Conservation (phyloP, 37 sponge, comb jelly and placozoan species). For the Spongilla lacustris region DNA sequence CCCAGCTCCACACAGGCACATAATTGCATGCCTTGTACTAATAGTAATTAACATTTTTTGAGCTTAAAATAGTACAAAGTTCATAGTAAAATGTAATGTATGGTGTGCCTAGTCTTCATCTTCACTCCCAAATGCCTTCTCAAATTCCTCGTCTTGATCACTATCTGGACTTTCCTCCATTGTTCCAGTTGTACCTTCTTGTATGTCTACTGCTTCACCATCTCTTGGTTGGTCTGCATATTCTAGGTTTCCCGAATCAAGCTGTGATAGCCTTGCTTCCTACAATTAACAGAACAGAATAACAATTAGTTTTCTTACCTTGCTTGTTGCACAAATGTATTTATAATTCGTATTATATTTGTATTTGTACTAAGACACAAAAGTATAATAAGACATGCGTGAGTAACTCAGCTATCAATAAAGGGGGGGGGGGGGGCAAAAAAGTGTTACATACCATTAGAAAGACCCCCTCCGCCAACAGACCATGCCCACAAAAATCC, state of each 20-base stretch:
- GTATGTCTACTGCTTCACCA: constrained; percentile 11
- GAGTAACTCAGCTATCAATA: too few relatives aligned
- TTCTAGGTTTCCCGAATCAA: constrained; percentile 69
- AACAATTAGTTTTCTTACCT: background rate
- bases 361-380: too few relatives aligned
- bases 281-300: constrained; percentile 22
- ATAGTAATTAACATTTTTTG: too few relatives aligned
- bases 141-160: constrained; percentile 63
- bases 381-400: too few relatives aligned
- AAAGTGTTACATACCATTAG: too few relatives aligned
- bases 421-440: too few relatives aligned
- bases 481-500: too few relatives aligned
- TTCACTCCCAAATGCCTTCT: constrained; percentile 69
- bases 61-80: background rate
- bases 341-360: too few relatives aligned
- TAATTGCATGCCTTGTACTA: too few relatives aligned
- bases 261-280: constrained; percentile 69
- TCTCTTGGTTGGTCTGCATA: constrained; percentile 54
- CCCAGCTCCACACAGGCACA: too few relatives aligned
- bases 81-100: background rate
- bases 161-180: background rate
- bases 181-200: constrained; percentile 20
- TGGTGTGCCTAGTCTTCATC: constrained; percentile 34
- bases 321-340: too few relatives aligned
- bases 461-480: too few relatives aligned